These are phyloP conservation scores for Sminthurides bifidus DNA, from an alignment of 1,140 invertebrate genomes.

Conservation along the genomic window DNA sequence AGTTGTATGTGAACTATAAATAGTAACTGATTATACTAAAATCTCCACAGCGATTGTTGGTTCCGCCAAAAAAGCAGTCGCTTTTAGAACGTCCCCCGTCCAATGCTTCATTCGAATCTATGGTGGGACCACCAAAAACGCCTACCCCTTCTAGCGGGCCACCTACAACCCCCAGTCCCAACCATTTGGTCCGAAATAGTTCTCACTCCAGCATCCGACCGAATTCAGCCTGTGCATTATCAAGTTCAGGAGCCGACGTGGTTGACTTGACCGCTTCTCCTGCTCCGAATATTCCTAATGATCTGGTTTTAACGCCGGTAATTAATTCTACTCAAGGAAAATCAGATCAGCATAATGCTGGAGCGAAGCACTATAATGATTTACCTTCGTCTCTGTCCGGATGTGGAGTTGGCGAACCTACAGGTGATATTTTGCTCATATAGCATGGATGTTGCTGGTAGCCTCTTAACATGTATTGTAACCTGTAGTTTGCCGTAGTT, in stretches of 20 bases:
- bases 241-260: background rate
- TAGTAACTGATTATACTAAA: background rate
- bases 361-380: too few relatives aligned
- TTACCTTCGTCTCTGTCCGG: too few relatives aligned
- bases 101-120: conserved; percentile 9
- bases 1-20: background rate
- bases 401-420: too few relatives aligned
- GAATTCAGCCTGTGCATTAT: background rate
- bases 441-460: too few relatives aligned
- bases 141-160: conserved; percentile 13
- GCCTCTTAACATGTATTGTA: too few relatives aligned
- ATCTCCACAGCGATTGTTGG: conserved; percentile 1
- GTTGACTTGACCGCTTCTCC: background rate
- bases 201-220: background rate
- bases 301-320: background rate
- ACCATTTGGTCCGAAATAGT: conserved; percentile 6
- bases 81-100: background rate
- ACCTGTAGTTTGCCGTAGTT: too few relatives aligned
- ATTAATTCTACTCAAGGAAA: too few relatives aligned
- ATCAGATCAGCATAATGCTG: too few relatives aligned
- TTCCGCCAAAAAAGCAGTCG: conserved; percentile 23
- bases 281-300: background rate
- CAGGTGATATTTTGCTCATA: too few relatives aligned
- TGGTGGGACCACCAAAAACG: conserved; percentile 23
- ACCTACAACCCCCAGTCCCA: conserved; percentile 22